Evolutionary conservation across 1,140 invertebrate species (phyloP), one percentile per base, ranked within the genome.

Genomic region (Papilio glaucus): DNA sequence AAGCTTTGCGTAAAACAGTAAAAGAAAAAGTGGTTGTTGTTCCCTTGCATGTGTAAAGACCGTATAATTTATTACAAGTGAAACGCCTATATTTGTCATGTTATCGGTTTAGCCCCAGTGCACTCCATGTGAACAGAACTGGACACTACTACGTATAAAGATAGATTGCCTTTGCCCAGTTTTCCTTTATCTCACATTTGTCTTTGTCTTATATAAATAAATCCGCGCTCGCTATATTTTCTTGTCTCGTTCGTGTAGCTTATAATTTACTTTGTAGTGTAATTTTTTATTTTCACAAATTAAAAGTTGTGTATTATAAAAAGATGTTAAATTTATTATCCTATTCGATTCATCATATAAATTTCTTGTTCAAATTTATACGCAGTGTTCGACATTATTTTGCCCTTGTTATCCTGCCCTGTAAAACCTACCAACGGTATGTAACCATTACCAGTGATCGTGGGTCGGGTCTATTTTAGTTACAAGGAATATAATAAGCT

Each of bases 151-250:
- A 65, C 37, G 41, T 39, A 33, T 63, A 13, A 63, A 63, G 61
- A 63, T 63, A 18, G 61, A 63, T 63, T 63, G 61, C 38, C 15
- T 15, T n/a, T 21, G 15, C 29, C 38, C 33, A 63, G 18, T 63
- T 63, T 21, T 62, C 61, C 37, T 63, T 63, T 38, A 37, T 63
- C 61, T 63, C 33, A 38, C 61, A 63, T 63, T 63, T 63, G 33
- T 63, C 61, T 38, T 63, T 63, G 61, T 63, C 61, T 63, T 63
- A 13, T 63, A 63, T 38, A 38, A 38, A 63, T 37, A 63, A 63
- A 63, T 63, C 33, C 61, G 61, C 5, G 38, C 49, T 53, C 5
- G 33, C 49, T 53, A 53, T 53, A 12, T 53, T 24, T 9, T 26
- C 10, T 24, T 53, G 49, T 5, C 9, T 18, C 12, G 18, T 53